Base-by-base conservation (phyloP, 2,888 invertebrate species). In the Platynereis dumerilii region DNA sequence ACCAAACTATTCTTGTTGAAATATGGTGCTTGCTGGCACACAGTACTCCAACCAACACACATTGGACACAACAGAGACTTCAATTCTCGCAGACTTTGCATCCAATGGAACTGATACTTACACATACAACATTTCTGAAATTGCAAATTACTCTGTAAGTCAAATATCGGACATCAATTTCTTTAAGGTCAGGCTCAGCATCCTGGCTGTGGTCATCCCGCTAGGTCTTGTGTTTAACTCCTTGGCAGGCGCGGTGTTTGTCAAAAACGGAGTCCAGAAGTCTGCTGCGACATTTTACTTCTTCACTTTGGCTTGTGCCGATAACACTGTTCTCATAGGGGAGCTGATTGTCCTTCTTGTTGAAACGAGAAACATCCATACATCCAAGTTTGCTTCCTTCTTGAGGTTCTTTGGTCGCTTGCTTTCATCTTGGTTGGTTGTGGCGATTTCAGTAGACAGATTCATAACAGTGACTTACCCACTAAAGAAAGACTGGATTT, bases 381-480 rank as follows among this genome's bases (percentile, higher is more conserved):
- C 52, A 42, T 62, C 55, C 22, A 62, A 62, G n/a, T 57, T 62
- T 42, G 48, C 55, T 7, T 45, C 54, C n/a, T 62, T 52, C 22
- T 22, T 62, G 7, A 34, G 62, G 3, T 62, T 55, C 42, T 24
- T 39, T 1, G 55, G 56, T 2, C 10, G 57, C 17, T 29, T 62
- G 5, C 44, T 42, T 44, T 62, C 62, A 12, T 56, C 62, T 20
- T 62, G 62, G 62, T 22, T 62, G 45, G 54, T 39, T 2, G 62
- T 62, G 26, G 52, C 44, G 10, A 62, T 62, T n/a, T 54, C 55
- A 10, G 55, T 62, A 2, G 62, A 62, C n/a, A 3, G 62, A 28
- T 57, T 56, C 44, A 44, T 62, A n/a, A 62, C 54, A 20, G 52
- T 62, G 2, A 55, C 57, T 24, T 55, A 54, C 45, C 62, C 62